Percentiles rank a stretch among this genome's conserved stretches.
Conservation (phyloP, 2,888 invertebrate genomes). For the Oscheius sp. region DNA sequence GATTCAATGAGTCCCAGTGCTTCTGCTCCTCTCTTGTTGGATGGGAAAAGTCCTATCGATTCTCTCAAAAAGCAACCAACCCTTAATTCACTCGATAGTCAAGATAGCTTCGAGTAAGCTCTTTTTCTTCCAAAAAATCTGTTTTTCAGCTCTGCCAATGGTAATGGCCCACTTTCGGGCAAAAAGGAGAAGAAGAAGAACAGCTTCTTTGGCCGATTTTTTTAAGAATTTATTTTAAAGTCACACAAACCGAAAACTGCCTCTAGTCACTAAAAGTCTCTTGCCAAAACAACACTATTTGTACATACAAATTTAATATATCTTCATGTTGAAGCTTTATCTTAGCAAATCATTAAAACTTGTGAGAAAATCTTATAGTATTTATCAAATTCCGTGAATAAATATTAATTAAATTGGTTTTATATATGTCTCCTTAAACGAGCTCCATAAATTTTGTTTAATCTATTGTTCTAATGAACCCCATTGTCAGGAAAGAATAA, state of each 20-base stretch:
- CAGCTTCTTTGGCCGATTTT: neutral
- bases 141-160: neutral
- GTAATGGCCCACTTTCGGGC: neutral
- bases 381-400: no score
- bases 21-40: conserved; percentile 7
- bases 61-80: neutral
- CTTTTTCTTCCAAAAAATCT: neutral
- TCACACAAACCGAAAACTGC: neutral
- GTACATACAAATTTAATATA: conserved; percentile 12
- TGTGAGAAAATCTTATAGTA: no score
- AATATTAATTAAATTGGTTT: no score
- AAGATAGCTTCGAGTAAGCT: conserved; percentile 28
- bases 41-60: no score
- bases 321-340: conserved; percentile 24
- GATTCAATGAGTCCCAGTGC: conserved; percentile 6
- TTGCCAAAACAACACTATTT: conserved; percentile 16
- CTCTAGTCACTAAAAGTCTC: neutral
- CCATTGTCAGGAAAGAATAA: no score
- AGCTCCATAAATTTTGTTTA: no score
- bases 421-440: no score
- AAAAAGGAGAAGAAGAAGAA: neutral
- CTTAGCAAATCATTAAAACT: no score
- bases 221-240: neutral
- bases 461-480: no score
- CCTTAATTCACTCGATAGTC: conserved; percentile 12